These are phyloP conservation scores for Zeuzera pyrina DNA, from an alignment of 2,888 invertebrate species.

Conservation along the genomic window DNA sequence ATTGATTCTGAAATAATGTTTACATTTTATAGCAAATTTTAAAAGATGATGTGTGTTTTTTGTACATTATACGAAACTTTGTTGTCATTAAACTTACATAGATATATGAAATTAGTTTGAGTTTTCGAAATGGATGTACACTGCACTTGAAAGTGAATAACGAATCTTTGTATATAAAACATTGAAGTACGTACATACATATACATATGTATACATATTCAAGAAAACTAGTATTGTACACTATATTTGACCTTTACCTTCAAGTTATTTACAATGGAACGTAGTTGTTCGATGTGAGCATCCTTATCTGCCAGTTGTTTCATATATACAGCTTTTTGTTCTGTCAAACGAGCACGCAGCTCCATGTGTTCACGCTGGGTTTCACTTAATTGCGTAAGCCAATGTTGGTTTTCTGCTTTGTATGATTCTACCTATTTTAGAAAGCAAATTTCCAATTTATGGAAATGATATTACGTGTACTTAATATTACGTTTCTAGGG, in stretches of 20 bases:
- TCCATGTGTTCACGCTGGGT: conserved; percentile 68
- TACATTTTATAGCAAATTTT: no score
- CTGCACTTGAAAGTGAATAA: not conserved
- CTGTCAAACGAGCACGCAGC: conserved; percentile 59
- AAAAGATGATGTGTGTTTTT: no score
- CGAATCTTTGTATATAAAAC: no score
- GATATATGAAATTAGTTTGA: not conserved
- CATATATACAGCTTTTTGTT: conserved; percentile 46
- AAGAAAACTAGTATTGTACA: no score
- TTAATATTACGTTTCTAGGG: no score
- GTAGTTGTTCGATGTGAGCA: conserved; percentile 56
- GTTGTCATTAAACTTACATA: not conserved
- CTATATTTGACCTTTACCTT: conserved; percentile 48
- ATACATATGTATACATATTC: no score
- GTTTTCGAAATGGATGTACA: not conserved
- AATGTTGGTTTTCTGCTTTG: conserved; percentile 76
- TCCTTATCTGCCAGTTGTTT: conserved; percentile 60
- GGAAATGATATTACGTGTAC: no score
- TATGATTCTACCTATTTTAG: conserved; percentile 75
- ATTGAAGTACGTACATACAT: no score
- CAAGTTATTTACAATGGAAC: conserved; percentile 45
- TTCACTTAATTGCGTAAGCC: conserved; percentile 70
- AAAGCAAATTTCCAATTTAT: not conserved
- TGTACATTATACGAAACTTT: no score
- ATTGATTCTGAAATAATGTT: conserved; percentile 44